phyloP scores from a whole-genome alignment of 1,140 invertebrate genomes.

The Aphelenchoides fujianensis region DNA sequence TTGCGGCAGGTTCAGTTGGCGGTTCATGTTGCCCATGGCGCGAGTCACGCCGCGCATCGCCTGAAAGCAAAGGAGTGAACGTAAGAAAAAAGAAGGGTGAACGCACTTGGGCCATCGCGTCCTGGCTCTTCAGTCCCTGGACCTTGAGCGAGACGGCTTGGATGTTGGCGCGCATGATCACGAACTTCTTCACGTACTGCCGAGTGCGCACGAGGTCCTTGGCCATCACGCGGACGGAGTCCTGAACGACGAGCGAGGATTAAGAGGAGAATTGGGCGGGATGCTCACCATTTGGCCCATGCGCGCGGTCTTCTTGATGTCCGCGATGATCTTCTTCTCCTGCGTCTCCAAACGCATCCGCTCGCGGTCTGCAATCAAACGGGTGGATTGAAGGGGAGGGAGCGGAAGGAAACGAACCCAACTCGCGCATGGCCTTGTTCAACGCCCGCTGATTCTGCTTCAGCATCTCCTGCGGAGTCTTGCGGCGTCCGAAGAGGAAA shows the following conservation, averaged over 20 bases:
- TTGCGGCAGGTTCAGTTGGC: conserved; percentile 90
- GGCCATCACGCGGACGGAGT: conserved; percentile 99
- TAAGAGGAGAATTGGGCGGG: too few relatives aligned
- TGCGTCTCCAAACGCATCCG: conserved; percentile 92
- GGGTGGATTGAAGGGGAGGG: background rate
- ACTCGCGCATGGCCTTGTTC: conserved; percentile 91
- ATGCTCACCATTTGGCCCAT: conserved; percentile 95
- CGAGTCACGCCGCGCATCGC: conserved; percentile 98
- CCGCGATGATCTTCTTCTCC: conserved; percentile 95
- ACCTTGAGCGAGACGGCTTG: conserved; percentile 98
- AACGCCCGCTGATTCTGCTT: conserved; percentile 94
- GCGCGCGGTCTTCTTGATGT: conserved; percentile 98
- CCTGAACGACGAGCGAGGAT: conserved; percentile 72
- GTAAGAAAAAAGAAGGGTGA: conserved; percentile 3
- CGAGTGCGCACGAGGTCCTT: conserved; percentile 95
- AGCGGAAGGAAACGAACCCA: conserved; percentile 28
- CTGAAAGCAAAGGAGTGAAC: conserved; percentile 40
- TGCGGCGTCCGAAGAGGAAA: conserved; percentile 91
- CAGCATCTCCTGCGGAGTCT: conserved; percentile 96
- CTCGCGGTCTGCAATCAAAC: conserved; percentile 69
- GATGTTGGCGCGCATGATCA: conserved; percentile 98
- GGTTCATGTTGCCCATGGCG: conserved; percentile 98
- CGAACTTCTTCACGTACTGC: conserved; percentile 93
- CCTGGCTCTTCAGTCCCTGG: conserved; percentile 93
- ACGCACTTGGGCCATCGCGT: conserved; percentile 84